Evolutionary conservation across 1,140 invertebrate genomes (phyloP).

Genomic region (Thaumatotibia leucotreta): DNA sequence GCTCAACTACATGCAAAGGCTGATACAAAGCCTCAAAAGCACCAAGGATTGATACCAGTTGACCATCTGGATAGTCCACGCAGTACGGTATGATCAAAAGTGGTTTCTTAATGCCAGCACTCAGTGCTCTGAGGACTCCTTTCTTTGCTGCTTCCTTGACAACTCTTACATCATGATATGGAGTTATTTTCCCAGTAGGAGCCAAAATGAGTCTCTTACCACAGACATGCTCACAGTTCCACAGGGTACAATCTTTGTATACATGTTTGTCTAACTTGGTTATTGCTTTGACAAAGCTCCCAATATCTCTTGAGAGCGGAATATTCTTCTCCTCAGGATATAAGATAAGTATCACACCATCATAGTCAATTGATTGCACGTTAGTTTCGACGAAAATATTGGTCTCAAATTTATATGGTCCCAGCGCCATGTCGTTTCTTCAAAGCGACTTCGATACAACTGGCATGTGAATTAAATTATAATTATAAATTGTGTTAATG

Average conservation of each 20-base stretch:
- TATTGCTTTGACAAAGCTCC: constrained; percentile 52
- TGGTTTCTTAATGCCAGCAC: constrained; percentile 84
- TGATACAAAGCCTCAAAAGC: constrained; percentile 91
- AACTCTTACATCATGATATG: constrained; percentile 86
- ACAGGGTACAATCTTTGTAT: constrained; percentile 68
- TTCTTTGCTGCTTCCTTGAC: constrained; percentile 64
- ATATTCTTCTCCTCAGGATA: constrained; percentile 61
- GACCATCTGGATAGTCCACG: constrained; percentile 77
- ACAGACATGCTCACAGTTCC: constrained; percentile 80
- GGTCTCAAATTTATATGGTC: constrained; percentile 45
- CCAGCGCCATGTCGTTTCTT: neutral
- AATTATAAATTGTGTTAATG: neutral
- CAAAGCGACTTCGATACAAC: neutral
- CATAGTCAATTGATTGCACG: constrained; percentile 62
- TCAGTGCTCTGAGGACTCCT: constrained; percentile 73
- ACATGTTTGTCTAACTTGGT: constrained; percentile 67
- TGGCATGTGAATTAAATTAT: neutral
- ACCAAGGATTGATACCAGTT: constrained; percentile 86
- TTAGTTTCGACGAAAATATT: constrained; percentile 67
- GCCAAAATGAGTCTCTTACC: constrained; percentile 82
- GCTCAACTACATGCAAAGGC: constrained; percentile 89
- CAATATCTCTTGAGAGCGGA: constrained; percentile 46
- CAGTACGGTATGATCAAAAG: constrained; percentile 78
- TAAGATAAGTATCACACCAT: constrained; percentile 71
- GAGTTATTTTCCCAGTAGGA: constrained; percentile 86